Conservation (phyloP, 2,888 invertebrate species). For the Nemoura dubitans region DNA sequence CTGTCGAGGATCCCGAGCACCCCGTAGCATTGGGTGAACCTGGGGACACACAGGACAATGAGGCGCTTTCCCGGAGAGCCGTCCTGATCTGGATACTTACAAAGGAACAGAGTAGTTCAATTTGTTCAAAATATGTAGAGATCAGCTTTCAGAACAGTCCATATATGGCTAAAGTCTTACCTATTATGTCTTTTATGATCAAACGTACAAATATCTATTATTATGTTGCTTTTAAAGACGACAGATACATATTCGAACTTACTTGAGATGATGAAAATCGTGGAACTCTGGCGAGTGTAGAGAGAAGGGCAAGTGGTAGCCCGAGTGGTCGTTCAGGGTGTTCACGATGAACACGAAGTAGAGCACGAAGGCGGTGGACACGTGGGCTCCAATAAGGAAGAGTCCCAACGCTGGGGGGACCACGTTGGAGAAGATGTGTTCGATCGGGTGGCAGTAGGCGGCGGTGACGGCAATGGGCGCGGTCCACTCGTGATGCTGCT, state of each 20-base stretch:
- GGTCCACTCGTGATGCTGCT: slow-evolving; percentile 66
- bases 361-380: slow-evolving; percentile 58
- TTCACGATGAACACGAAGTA: slow-evolving; percentile 60
- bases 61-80: too few species aligned
- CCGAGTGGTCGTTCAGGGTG: slow-evolving; percentile 64
- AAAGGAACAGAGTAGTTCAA: too few species aligned
- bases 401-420: slow-evolving; percentile 61
- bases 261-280: slow-evolving; percentile 65
- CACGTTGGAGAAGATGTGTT: slow-evolving; percentile 62
- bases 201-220: too few species aligned
- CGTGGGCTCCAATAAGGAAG: slow-evolving; percentile 57
- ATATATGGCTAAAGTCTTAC: too few species aligned
- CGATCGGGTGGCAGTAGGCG: slow-evolving; percentile 63
- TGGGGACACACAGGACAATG: slow-evolving; percentile 52
- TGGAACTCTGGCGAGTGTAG: slow-evolving; percentile 64
- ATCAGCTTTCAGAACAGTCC: too few species aligned
- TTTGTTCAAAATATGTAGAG: too few species aligned
- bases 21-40: slow-evolving; percentile 65
- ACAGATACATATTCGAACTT: too few species aligned
- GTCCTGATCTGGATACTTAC: too few species aligned
- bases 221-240: too few species aligned
- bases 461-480: slow-evolving; percentile 63
- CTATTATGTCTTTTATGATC: too few species aligned
- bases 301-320: slow-evolving; percentile 65
- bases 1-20: slow-evolving; percentile 64